Evolutionary conservation across 1,140 invertebrate species (phyloP).

Genomic region (Zelostemma sp.): DNA sequence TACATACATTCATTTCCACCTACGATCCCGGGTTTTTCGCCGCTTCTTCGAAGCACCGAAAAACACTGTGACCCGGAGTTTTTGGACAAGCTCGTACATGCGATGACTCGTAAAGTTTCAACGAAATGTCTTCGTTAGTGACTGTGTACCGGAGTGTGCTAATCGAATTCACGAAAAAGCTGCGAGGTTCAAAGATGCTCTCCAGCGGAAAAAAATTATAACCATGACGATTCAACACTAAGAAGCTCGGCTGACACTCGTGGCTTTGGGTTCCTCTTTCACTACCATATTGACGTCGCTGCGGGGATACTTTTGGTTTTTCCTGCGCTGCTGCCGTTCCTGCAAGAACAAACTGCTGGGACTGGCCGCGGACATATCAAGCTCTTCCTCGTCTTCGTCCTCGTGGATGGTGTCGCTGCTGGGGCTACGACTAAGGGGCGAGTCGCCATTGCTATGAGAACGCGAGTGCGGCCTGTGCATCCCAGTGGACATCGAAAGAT

Average conservation of each 20-base stretch:
- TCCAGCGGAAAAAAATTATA: too few relatives aligned
- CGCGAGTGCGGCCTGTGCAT: constrained; percentile 54
- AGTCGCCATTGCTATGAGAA: constrained; percentile 58
- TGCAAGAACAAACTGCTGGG: constrained; percentile 54
- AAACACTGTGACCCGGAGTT: too few relatives aligned
- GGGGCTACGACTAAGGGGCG: constrained; percentile 56
- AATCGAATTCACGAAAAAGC: background rate
- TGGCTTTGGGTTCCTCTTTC: constrained; percentile 18
- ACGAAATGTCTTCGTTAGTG: constrained; percentile 5
- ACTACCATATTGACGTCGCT: too few relatives aligned
- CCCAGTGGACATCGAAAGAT: constrained; percentile 76
- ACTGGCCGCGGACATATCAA: constrained; percentile 50
- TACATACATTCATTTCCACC: too few relatives aligned
- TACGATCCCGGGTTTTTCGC: too few relatives aligned
- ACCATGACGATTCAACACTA: constrained; percentile 42
- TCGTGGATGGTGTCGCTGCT: constrained; percentile 55
- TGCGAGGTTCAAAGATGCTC: background rate
- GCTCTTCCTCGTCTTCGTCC: constrained; percentile 53
- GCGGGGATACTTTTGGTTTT: background rate
- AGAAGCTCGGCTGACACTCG: constrained; percentile 44
- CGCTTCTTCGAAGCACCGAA: too few relatives aligned
- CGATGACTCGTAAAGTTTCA: too few relatives aligned
- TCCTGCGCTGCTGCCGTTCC: constrained; percentile 12
- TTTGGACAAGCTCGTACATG: too few relatives aligned
- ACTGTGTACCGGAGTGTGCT: constrained; percentile 21